Conservation (phyloP, 2,113 vertebrate species). For the Saimiri boliviensis region DNA sequence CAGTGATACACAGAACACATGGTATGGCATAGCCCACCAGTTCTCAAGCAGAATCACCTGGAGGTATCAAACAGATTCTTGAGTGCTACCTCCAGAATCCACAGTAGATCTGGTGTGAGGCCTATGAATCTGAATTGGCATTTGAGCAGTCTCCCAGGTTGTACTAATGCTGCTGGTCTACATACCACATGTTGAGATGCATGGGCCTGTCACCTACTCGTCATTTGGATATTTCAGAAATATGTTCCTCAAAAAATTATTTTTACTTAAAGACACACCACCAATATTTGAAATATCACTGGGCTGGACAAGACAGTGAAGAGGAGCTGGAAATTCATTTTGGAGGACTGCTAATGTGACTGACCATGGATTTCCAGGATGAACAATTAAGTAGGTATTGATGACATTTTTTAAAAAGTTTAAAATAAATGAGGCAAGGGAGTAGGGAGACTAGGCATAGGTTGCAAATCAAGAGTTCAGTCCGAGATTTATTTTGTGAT, state of each 20-base stretch:
- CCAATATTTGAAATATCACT: neutral
- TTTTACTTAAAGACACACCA: neutral
- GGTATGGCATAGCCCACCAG: rapidly evolving
- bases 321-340: neutral
- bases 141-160: neutral
- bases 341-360: neutral
- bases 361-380: neutral
- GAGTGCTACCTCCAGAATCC: rapidly evolving
- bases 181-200: neutral
- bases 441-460: neutral
- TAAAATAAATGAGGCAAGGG: neutral
- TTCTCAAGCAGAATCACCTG: neutral
- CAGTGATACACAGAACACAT: neutral
- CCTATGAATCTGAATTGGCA: neutral
- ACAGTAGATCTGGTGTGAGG: neutral
- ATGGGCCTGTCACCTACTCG: rapidly evolving
- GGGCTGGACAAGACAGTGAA: neutral
- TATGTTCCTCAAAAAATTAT: neutral
- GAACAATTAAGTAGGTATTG: neutral
- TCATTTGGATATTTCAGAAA: neutral
- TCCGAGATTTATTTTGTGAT: neutral
- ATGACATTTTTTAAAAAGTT: neutral
- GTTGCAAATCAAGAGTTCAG: neutral
- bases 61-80: neutral
- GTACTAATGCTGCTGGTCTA: neutral